Base-by-base conservation (phyloP, 2,797 vertebrate genomes). In the Xerus rutilus region DNA sequence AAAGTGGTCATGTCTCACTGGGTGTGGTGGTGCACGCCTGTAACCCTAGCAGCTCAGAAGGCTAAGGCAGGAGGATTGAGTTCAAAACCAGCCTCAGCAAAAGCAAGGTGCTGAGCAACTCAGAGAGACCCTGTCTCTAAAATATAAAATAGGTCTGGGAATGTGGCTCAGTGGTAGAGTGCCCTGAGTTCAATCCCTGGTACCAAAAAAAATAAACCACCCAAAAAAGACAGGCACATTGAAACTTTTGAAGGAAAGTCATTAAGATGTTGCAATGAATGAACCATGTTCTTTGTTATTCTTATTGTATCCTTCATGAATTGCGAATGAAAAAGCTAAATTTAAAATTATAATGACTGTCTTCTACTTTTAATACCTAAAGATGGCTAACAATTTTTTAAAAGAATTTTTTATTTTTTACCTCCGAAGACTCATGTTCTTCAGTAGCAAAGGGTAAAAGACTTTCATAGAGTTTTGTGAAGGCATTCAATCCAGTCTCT, bases 391-490 rank as follows among this genome's bases (percentile, higher is more conserved):
- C 21, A 10, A 23, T 67, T 49, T 35, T 62, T 52, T 30, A 21
- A 57, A 78, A 57, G 84, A 72, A 9, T 79, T 84, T 47, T 45
- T 70, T 23, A 15, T 84, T 87, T 30, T 83, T 97, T 96, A 98
- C 98, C 97, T 98, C 96, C 76, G 94, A 88, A 43, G 96, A 94
- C 28, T 69, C 97, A 0, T 79, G 97, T 10, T 98, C 96, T 32
- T 97, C 97, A 4, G 96, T 91, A 15, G 98, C 98, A 32, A 98
- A 98, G 0, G 94, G 95, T 3, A 98, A 67, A n/a, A 99, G 96
- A 49, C 97, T 95, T 59, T 93, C 94, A 96, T 99, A 98, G 12
- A 99, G 97, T 0, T 96, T 83, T 76, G 83, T 98, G 96, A 99
- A 99, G 7, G 98, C 98, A 0, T 97, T 76, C 1, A 98, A 84